Conservation (phyloP, 2,888 invertebrate species). For the Epinotia demarniana region DNA sequence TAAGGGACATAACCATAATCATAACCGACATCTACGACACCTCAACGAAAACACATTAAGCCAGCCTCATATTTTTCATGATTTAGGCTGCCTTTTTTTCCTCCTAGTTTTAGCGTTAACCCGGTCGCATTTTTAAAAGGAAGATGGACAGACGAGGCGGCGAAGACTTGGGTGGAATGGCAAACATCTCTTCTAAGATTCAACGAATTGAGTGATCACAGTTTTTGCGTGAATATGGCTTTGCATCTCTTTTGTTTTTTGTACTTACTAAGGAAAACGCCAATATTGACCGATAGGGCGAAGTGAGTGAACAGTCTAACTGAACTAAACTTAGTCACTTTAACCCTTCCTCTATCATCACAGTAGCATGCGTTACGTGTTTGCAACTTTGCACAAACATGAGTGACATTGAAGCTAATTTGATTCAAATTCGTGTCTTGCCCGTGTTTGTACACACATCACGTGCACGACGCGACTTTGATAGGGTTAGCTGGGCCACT, state of each 20-base stretch:
- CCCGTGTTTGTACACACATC: constrained; percentile 35
- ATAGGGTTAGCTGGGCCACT: not conserved
- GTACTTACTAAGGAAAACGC: too few relatives aligned
- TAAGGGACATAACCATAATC: not conserved
- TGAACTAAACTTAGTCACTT: not conserved
- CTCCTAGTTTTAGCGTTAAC: too few relatives aligned
- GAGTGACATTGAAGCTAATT: constrained; percentile 28
- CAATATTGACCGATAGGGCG: too few relatives aligned
- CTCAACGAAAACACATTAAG: not conserved
- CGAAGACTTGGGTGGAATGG: not conserved
- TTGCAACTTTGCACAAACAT: constrained; percentile 32
- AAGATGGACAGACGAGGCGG: not conserved
- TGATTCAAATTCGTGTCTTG: constrained; percentile 29
- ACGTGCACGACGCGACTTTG: constrained; percentile 19
- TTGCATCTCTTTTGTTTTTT: too few relatives aligned
- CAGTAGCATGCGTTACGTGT: constrained; percentile 14
- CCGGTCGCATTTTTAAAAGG: too few relatives aligned
- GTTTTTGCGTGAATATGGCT: too few relatives aligned
- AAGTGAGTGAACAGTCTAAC: too few relatives aligned
- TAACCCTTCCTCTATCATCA: not conserved
- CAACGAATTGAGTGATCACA: too few relatives aligned
- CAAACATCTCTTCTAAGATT: not conserved
- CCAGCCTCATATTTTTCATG: not conserved
- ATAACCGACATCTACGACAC: not conserved
- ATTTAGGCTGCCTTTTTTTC: not conserved